These are phyloP conservation scores for Pyrochroa serraticornis DNA, from an alignment of 2,888 invertebrate species.

Conservation along the genomic window DNA sequence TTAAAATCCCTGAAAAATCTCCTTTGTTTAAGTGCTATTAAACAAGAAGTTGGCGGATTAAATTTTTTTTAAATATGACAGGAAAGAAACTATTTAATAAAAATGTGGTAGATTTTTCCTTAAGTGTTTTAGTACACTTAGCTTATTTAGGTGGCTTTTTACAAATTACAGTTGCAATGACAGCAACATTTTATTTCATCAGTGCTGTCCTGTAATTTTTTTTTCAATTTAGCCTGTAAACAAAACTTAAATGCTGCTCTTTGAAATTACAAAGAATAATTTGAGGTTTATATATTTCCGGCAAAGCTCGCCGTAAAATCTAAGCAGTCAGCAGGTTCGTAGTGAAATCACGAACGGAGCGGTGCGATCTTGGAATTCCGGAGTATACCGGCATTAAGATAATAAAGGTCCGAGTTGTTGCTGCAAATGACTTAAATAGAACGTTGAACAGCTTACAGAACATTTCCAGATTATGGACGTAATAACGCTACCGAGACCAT, in stretches of 20 bases:
- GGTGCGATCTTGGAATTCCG: conserved; percentile 33
- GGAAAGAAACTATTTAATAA: no score
- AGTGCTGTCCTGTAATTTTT: not conserved
- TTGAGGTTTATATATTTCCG: conserved; percentile 10
- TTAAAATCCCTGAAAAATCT: conserved; percentile 6
- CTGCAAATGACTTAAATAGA: conserved; percentile 32
- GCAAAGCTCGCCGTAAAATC: conserved; percentile 16
- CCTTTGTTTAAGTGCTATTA: conserved; percentile 9
- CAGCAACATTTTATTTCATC: not conserved
- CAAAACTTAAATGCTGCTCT: not conserved
- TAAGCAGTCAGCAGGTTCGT: conserved; percentile 22
- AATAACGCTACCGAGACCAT: no score
- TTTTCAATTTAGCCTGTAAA: not conserved
- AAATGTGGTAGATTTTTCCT: no score
- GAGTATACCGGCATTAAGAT: conserved; percentile 25
- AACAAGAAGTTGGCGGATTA: conserved; percentile 1
- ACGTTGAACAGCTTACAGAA: conserved; percentile 25
- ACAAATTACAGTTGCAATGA: not conserved
- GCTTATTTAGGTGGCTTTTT: no score
- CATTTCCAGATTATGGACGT: no score
- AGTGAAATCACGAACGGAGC: conserved; percentile 33
- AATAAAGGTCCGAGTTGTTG: conserved; percentile 31
- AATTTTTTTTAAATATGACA: conserved; percentile 19
- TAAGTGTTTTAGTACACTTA: no score
- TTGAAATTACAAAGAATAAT: not conserved